These are phyloP conservation scores for Spodoptera exigua DNA, from an alignment of 2,888 invertebrate genomes.

Conservation along the genomic window DNA sequence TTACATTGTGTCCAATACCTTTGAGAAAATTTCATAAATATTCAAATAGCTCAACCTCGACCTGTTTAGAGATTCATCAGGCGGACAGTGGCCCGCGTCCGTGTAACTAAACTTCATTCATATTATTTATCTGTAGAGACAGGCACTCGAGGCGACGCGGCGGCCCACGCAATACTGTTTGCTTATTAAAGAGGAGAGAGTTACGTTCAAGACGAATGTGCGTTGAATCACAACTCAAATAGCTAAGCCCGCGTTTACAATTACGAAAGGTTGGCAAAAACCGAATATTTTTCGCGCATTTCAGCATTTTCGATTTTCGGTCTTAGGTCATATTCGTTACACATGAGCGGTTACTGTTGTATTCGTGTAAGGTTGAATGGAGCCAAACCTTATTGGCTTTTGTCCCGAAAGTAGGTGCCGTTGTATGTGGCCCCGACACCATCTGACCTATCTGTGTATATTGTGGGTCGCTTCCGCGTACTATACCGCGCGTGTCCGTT, in stretches of 20 bases:
- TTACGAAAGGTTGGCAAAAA: slow-evolving; percentile 15
- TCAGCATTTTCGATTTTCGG: neutral
- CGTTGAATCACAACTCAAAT: slow-evolving; percentile 56
- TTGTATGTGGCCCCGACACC: slow-evolving; percentile 2
- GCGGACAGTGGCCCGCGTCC: slow-evolving; percentile 11
- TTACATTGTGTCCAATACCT: slow-evolving; percentile 3
- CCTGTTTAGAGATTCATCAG: slow-evolving; percentile 45
- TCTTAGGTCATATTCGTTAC: slow-evolving; percentile 8
- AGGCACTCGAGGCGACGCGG: slow-evolving; percentile 29
- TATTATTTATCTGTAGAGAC: slow-evolving; percentile 47
- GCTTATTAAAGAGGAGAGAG: slow-evolving; percentile 83
- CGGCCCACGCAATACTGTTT: slow-evolving; percentile 64
- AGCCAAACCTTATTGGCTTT: slow-evolving; percentile 47
- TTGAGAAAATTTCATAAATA: slow-evolving; percentile 32
- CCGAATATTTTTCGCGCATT: slow-evolving; percentile 4
- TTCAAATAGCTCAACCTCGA: slow-evolving; percentile 31
- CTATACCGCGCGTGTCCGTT: slow-evolving; percentile 16
- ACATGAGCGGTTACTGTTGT: slow-evolving; percentile 10
- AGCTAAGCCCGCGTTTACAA: slow-evolving; percentile 29
- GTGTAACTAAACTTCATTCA: slow-evolving; percentile 49
- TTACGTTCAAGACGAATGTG: slow-evolving; percentile 59
- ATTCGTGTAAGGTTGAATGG: slow-evolving; percentile 29
- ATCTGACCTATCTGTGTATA: slow-evolving; percentile 10
- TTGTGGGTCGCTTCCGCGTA: slow-evolving; percentile 20
- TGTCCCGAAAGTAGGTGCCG: slow-evolving; percentile 29